Evolutionary conservation across 2,797 vertebrate genomes (phyloP).

Genomic region (Geotrypetes seraphini): DNA sequence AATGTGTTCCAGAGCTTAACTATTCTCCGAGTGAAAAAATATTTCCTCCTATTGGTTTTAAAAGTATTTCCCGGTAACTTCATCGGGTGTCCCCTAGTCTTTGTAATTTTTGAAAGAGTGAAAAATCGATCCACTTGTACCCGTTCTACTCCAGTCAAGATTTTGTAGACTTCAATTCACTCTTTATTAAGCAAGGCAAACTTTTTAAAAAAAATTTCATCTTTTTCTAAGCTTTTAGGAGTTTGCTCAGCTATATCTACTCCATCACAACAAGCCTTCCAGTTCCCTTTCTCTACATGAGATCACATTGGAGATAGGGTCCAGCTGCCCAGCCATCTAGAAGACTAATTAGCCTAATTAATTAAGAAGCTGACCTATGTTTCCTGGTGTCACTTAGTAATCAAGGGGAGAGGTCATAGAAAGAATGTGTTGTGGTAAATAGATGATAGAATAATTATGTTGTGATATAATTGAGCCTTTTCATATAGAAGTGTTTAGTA

Average conservation of each 20-base stretch:
- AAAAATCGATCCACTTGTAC: too few relatives aligned
- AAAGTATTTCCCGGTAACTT: too few relatives aligned
- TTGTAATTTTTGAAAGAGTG: too few relatives aligned
- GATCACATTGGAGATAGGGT: constrained; percentile 41
- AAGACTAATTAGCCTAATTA: constrained; percentile 85
- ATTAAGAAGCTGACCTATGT: constrained; percentile 60
- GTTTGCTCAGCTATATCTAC: constrained; percentile 19
- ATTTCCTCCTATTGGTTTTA: too few relatives aligned
- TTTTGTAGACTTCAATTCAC: too few relatives aligned
- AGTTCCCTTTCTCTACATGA: constrained; percentile 20
- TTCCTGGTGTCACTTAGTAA: constrained; percentile 33
- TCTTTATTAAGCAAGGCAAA: constrained; percentile 14
- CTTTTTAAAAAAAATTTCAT: constrained; percentile 18
- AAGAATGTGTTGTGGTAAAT: constrained; percentile 25
- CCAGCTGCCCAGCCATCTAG: constrained; percentile 81
- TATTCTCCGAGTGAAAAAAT: too few relatives aligned
- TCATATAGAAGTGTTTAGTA: constrained; percentile 30
- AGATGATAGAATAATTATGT: constrained; percentile 38
- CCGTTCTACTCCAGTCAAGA: too few relatives aligned
- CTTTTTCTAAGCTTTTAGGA: background rate
- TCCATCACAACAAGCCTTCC: constrained; percentile 3
- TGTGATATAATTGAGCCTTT: constrained; percentile 28
- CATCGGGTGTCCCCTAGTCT: too few relatives aligned
- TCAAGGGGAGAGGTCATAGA: constrained; percentile 31
- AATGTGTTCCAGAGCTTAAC: too few relatives aligned